A percentile compares a stretch with the other conserved stretches of the same genome.
Conservation (phyloP, 2,797 vertebrate genomes). For the Myotis findleyi region DNA sequence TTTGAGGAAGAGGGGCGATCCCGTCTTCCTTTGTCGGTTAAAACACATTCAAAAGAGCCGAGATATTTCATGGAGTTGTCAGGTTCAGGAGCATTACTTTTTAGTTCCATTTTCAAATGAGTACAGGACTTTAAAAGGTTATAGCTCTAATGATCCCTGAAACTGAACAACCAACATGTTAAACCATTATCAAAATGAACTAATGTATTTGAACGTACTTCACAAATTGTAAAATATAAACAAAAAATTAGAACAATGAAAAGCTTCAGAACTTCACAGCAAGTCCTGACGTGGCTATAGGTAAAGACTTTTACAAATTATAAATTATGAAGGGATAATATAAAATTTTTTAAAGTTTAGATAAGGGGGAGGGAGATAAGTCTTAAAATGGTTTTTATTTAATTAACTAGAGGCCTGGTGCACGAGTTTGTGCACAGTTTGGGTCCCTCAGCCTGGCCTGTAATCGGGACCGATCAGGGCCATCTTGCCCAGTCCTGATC, state of each 20-base stretch:
- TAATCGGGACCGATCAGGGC: no score
- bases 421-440: no score
- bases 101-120: no score
- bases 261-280: not conserved
- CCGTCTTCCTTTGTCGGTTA: no score
- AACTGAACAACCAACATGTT: no score
- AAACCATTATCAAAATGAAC: not conserved
- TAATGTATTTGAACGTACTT: not conserved
- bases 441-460: no score
- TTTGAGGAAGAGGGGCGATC: not conserved
- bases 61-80: no score
- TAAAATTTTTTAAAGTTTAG: not conserved
- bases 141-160: no score
- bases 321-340: constrained; percentile 20
- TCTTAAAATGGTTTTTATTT: not conserved
- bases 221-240: not conserved
- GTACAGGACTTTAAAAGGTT: no score
- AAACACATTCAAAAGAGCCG: no score
- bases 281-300: not conserved
- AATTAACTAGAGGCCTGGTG: not conserved
- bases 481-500: no score
- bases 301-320: not conserved
- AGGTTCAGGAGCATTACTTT: no score
- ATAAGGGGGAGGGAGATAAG: not conserved
- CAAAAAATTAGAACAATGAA: not conserved